These are phyloP conservation scores for Sitta europaea DNA, from an alignment of 2,113 vertebrate species.

Conservation along the genomic window DNA sequence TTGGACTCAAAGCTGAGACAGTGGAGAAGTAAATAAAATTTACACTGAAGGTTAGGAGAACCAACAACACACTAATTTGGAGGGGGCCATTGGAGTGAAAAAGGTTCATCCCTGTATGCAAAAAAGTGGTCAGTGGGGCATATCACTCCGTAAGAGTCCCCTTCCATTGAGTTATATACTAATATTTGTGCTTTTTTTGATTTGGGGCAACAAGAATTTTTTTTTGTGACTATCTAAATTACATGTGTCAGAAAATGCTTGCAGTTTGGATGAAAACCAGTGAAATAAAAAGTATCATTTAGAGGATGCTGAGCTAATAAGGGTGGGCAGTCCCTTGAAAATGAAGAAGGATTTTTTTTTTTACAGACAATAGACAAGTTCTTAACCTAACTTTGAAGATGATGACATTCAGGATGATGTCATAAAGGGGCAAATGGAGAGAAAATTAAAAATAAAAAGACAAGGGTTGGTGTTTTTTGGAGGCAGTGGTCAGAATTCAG, in stretches of 20 bases:
- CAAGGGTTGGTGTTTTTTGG: neutral
- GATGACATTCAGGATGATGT: neutral
- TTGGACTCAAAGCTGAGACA: neutral
- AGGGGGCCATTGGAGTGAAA: neutral
- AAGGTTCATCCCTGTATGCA: neutral
- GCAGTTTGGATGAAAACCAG: neutral
- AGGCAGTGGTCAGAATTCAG: neutral
- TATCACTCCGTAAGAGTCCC: fast-evolving
- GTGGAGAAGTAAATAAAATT: neutral
- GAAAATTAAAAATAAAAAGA: neutral
- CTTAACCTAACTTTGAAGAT: neutral
- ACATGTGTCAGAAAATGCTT: neutral
- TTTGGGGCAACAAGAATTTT: neutral
- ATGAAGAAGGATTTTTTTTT: neutral
- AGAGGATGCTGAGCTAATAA: neutral
- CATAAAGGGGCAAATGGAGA: neutral
- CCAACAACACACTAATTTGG: neutral
- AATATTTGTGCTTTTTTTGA: neutral
- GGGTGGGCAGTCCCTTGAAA: neutral
- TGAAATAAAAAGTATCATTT: neutral
- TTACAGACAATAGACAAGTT: neutral
- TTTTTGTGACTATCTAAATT: neutral
- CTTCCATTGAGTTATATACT: neutral
- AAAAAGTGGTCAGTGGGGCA: neutral
- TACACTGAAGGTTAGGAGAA: neutral